Base-by-base conservation (phyloP, 2,113 vertebrate genomes). In the Leuciscus idus region DNA sequence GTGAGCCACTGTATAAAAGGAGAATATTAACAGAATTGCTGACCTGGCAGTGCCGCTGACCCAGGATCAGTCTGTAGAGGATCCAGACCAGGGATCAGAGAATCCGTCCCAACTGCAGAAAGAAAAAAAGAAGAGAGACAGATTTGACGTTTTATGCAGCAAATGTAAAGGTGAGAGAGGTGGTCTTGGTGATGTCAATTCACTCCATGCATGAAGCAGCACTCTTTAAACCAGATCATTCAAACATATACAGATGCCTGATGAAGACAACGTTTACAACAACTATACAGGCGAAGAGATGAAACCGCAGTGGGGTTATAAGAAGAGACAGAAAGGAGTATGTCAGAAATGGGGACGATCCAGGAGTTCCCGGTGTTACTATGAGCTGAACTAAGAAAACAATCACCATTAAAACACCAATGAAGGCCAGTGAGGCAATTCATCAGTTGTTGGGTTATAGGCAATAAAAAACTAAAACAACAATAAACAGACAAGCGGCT, bases 41-140 rank as follows among this genome's bases (percentile, higher is more conserved):
- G 93, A 99, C 97, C 97, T 98, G 97, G 94, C 77, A 97, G 91
- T 93, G 91, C 95, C 39, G 95, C 92, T 86, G 96, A 93, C 80
- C 95, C 90, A 2, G 95, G 92, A 86, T 99, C 97, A 70, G 95
- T 89, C 92, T 94, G 91, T 0, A 96, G 96, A 12, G 96, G 94
- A 93, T 98, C 97, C 81, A 99, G 94, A 92, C 98, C 97, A 0
- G 97, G 96, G 73, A 99, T 98, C 77, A 99, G 95, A 80, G 97
- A 96, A 92, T 98, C 97, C 90, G 97, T 94, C 81, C 94, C 93
- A 30, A 81, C 94, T 95, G 91, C 73, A 43, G 46, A 89, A 5
- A 88, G 39, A 87, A 30, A 81, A 85, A 52, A 88, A 64, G 36
- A 85, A 74, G 59, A 74, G 28, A 23, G 39, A 70, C 1, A 46